Evolutionary conservation across 2,797 vertebrate genomes (phyloP).

Genomic region (Hoplostethus mediterraneus): DNA sequence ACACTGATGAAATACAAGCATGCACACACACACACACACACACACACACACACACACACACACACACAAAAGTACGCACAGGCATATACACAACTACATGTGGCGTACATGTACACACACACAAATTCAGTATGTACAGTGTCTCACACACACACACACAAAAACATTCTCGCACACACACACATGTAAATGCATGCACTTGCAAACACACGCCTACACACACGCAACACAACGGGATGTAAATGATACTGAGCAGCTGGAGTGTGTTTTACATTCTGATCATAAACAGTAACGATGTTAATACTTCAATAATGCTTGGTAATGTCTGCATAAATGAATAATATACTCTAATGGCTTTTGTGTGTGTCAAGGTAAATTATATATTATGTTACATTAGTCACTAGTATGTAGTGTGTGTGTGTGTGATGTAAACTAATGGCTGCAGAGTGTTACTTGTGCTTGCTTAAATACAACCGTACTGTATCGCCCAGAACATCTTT

Average conservation of each 20-base stretch:
- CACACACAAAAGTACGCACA: too few relatives aligned
- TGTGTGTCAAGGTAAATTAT: conserved; percentile 26
- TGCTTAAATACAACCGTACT: too few relatives aligned
- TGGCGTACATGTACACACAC: neutral
- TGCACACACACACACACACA: neutral
- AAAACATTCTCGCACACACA: neutral
- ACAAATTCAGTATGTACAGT: too few relatives aligned
- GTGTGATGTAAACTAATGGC: neutral
- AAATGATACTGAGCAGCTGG: neutral
- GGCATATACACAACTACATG: too few relatives aligned
- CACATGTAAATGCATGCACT: neutral
- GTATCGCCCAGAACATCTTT: neutral
- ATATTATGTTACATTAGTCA: neutral
- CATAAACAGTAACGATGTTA: neutral
- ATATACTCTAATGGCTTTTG: conserved; percentile 23
- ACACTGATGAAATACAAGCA: neutral
- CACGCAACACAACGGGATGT: neutral
- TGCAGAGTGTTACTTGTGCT: neutral
- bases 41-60: too few relatives aligned
- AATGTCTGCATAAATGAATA: conserved; percentile 5
- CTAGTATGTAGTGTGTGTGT: neutral
- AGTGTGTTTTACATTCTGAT: conserved; percentile 1
- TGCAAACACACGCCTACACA: neutral
- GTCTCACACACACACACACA: neutral
- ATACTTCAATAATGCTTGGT: conserved; percentile 2